Conservation (phyloP, 2,113 vertebrate species). For the Onychostoma macrolepis region DNA sequence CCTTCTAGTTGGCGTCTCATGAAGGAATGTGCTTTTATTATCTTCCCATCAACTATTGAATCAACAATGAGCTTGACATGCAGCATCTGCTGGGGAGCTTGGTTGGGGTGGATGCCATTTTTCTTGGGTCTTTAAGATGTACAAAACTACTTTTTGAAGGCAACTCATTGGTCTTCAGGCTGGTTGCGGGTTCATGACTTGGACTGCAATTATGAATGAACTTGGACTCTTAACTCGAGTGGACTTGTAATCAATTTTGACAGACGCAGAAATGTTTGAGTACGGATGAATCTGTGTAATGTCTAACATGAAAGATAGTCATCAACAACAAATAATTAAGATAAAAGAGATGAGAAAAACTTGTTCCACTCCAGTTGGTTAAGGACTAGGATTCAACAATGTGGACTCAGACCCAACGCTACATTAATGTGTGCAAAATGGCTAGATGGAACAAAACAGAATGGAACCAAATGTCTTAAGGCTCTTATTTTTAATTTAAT, state of each 20-base stretch:
- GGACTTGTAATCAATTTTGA: too few relatives aligned
- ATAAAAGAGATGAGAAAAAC: too few relatives aligned
- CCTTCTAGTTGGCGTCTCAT: background rate
- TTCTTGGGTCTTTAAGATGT: background rate
- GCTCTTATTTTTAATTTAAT: too few relatives aligned
- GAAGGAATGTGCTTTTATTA: slow-evolving; percentile 13
- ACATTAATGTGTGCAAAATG: too few relatives aligned
- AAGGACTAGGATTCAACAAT: too few relatives aligned
- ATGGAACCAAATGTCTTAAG: background rate
- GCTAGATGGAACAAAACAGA: background rate
- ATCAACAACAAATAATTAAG: too few relatives aligned
- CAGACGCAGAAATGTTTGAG: too few relatives aligned
- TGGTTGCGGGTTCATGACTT: background rate
- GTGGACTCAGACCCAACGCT: too few relatives aligned
- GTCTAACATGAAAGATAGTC: too few relatives aligned
- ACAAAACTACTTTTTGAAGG: background rate
- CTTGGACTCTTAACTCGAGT: too few relatives aligned
- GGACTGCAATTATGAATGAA: background rate
- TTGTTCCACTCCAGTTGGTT: too few relatives aligned
- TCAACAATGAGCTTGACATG: slow-evolving; percentile 9
- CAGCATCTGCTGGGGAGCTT: background rate
- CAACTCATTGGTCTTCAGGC: background rate
- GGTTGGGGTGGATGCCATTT: background rate
- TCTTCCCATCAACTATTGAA: slow-evolving; percentile 16
- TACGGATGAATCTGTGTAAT: too few relatives aligned